Evolutionary conservation across 2,797 vertebrate genomes (phyloP), one percentile per base, ranked within the genome.

Genomic region (Silurus aristotelis): DNA sequence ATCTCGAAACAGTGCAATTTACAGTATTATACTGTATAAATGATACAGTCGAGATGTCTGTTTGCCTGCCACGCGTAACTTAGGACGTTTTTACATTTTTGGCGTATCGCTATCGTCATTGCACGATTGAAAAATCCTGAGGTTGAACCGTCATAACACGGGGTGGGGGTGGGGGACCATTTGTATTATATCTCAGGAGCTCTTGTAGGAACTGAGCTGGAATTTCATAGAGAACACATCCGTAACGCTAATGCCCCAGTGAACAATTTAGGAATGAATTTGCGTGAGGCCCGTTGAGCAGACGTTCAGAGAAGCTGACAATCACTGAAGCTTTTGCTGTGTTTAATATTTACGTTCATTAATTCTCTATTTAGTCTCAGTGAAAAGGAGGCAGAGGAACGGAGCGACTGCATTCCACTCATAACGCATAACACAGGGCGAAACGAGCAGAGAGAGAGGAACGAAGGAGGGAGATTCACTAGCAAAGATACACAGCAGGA

Each of bases 301-400:
- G 12, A 56, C 64, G 6, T 81, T 81, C 64, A 20, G 48, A 31
- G 31, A 31, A 67, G 64, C 48, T 68, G 79, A 67, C 31, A 52
- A 66, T 52, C 12, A 27, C 78, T 46, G 48, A 72, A 73, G 56
- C 38, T 63, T 72, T 61, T 67, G 63, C 48, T 31, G 79, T 8
- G 46, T 27, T 67, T 67, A 81, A 81, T 81, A 55, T 81, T 81
- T 55, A 67, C 60, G 55, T 76, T 85, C 70, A 67, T 75, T 76
- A 67, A 48, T 82, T 80, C 63, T 81, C 75, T 82, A 84, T 81
- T 86, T 83, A 92, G 92, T 92, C 89, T 82, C 70, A 88, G 83
- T 84, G 61, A 92, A 92, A 93, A 91, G 88, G 31, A 77, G 67
- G 86, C 80, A 89, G 83, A 91, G 90, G 89, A 89, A 92, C 88